These are phyloP conservation scores for Caenorhabditis elegans DNA, from an alignment of 1,140 invertebrate species.

Conservation along the genomic window WBcel235 BX284606.5:10315001-10315500, in stretches of 20 bases:
- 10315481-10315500: too few relatives aligned
- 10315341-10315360: too few relatives aligned
- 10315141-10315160: neutral
- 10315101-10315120: slow-evolving; percentile 5
- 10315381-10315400: too few relatives aligned
- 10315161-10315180: neutral
- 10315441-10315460: too few relatives aligned
- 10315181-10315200: neutral
- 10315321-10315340: too few relatives aligned
- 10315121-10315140: neutral
- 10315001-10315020: slow-evolving; percentile 41
- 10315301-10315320: too few relatives aligned
- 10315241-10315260: neutral
- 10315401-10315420: too few relatives aligned
- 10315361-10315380: too few relatives aligned
- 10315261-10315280: too few relatives aligned
- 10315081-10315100: slow-evolving; percentile 35
- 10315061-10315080: slow-evolving; percentile 38
- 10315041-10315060: slow-evolving; percentile 17
- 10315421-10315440: too few relatives aligned
- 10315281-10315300: too few relatives aligned
- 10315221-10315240: neutral
- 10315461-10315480: too few relatives aligned
- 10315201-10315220: neutral
- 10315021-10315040: slow-evolving; percentile 32